Evolutionary conservation across 2,888 invertebrate species (phyloP).

Genomic region (Hirtodrosophila alboralis): DNA sequence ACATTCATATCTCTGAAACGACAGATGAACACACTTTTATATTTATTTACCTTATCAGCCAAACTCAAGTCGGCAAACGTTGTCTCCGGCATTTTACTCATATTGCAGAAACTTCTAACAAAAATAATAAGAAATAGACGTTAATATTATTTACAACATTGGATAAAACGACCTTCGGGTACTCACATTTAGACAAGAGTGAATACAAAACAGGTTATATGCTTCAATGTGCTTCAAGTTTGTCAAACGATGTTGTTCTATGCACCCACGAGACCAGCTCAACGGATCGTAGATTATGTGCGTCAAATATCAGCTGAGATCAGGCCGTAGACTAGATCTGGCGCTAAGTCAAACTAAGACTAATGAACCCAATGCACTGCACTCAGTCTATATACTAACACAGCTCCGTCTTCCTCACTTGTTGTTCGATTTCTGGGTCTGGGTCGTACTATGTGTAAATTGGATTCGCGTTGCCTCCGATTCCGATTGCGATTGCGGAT

Average conservation of each 20-base stretch:
- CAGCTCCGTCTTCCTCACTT: slow-evolving; percentile 27
- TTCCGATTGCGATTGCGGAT: no score
- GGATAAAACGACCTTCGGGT: slow-evolving; percentile 56
- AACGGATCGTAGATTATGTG: slow-evolving; percentile 25
- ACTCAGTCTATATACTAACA: slow-evolving; percentile 8
- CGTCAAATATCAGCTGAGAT: slow-evolving; percentile 42
- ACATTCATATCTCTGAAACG: neutral
- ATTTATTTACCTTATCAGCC: slow-evolving; percentile 76
- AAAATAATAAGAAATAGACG: slow-evolving; percentile 15
- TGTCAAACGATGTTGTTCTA: slow-evolving; percentile 33
- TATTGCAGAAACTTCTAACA: slow-evolving; percentile 31
- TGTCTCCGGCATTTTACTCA: slow-evolving; percentile 81
- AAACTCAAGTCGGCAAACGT: slow-evolving; percentile 78
- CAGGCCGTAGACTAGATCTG: slow-evolving; percentile 49
- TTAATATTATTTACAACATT: slow-evolving; percentile 17
- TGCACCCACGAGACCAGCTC: slow-evolving; percentile 58
- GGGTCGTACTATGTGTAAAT: slow-evolving; percentile 16
- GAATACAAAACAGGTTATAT: slow-evolving; percentile 66
- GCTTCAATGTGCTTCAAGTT: slow-evolving; percentile 43
- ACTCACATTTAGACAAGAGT: slow-evolving; percentile 55
- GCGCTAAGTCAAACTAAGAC: slow-evolving; percentile 20
- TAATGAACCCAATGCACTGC: slow-evolving; percentile 32
- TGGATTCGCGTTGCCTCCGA: slow-evolving; percentile 27
- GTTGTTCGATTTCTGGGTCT: slow-evolving; percentile 34
- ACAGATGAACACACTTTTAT: neutral